Evolutionary conservation across 2,113 vertebrate species (phyloP).

Genomic region (Phainopepla nitens): DNA sequence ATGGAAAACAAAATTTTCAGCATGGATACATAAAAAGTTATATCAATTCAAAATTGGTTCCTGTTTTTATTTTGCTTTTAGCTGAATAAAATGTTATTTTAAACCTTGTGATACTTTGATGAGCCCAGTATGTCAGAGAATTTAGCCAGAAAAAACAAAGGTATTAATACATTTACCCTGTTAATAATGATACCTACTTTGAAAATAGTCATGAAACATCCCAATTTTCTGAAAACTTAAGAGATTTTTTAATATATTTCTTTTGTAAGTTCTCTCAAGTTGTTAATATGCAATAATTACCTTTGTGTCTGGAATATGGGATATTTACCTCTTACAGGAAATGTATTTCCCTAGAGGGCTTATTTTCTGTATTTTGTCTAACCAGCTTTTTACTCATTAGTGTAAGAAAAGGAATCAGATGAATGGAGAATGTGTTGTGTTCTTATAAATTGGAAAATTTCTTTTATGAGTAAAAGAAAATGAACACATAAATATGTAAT

Average conservation of each 20-base stretch:
- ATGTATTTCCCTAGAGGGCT: neutral
- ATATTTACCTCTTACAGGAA: constrained; percentile 10
- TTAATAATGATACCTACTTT: neutral
- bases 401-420: neutral
- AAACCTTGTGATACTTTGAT: neutral
- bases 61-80: neutral
- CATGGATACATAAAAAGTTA: neutral
- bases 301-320: neutral
- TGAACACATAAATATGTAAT: neutral
- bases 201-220: neutral
- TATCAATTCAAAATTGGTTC: neutral
- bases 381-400: neutral
- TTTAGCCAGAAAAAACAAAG: neutral
- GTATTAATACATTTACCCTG: neutral
- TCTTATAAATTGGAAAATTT: neutral
- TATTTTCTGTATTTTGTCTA: constrained; percentile 8
- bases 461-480: neutral
- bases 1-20: neutral
- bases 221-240: neutral
- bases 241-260: neutral
- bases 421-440: neutral
- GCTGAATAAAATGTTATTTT: neutral
- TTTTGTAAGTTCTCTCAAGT: neutral
- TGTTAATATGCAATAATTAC: constrained; percentile 29
- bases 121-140: neutral